These are phyloP conservation scores for Stylophora pistillata DNA, from an alignment of 64 coral and sea anemone species.

Conservation along the genomic window DNA sequence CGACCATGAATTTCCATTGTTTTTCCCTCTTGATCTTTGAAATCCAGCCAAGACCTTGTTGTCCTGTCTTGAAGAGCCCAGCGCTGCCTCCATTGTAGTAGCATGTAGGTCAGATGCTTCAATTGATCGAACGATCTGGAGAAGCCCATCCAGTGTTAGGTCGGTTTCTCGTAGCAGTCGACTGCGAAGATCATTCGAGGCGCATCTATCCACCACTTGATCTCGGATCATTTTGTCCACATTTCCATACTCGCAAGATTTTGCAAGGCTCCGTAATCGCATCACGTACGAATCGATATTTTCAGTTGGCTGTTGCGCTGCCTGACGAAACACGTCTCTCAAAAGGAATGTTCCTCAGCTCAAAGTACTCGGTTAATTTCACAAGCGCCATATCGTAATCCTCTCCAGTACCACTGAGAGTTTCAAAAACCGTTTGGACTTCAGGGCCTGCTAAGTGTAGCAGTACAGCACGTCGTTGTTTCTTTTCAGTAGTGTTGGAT, in stretches of 20 bases:
- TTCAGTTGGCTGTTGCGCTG: slow-evolving; percentile 42
- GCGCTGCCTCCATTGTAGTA: neutral
- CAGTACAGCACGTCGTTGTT: slow-evolving; percentile 46
- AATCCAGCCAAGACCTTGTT: slow-evolving; percentile 3
- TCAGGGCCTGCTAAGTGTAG: slow-evolving; percentile 57
- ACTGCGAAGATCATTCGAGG: slow-evolving; percentile 33
- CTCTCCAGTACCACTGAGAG: slow-evolving; percentile 48
- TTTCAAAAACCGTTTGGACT: slow-evolving; percentile 63
- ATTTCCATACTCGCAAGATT: slow-evolving; percentile 51
- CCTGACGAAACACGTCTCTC: slow-evolving; percentile 67
- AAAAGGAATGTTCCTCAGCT: slow-evolving; percentile 51
- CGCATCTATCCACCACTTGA: slow-evolving; percentile 50
- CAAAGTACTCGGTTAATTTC: slow-evolving; percentile 47
- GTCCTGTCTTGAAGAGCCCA: neutral
- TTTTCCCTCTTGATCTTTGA: neutral
- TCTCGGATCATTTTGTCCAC: slow-evolving; percentile 41
- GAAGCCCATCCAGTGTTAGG: slow-evolving; percentile 21
- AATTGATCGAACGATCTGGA: neutral
- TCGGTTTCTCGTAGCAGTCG: slow-evolving; percentile 32
- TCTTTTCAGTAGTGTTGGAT: slow-evolving; percentile 51
- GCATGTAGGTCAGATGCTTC: slow-evolving; percentile 18
- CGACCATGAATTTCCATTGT: neutral
- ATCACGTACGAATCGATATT: slow-evolving; percentile 24
- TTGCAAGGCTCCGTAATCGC: slow-evolving; percentile 47
- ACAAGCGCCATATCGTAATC: slow-evolving; percentile 47